Evolutionary conservation across 2,113 vertebrate genomes (phyloP).

Genomic region (Hippocampus comes): DNA sequence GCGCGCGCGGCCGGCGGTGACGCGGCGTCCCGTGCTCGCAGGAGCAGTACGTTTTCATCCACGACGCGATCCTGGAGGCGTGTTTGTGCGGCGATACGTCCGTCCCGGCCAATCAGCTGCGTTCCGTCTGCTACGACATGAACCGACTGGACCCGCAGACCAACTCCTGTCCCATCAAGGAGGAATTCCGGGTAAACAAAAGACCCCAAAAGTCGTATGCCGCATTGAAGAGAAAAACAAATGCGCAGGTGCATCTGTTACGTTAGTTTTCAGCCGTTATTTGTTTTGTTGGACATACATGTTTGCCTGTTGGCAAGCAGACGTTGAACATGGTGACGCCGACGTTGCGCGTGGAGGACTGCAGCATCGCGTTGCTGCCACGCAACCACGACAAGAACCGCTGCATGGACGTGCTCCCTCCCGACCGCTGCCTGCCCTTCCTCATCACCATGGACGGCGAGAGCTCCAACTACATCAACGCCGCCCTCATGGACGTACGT

Average conservation of each 20-base stretch:
- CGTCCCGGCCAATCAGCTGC: constrained; percentile 88
- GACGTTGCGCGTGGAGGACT: constrained; percentile 89
- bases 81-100: constrained; percentile 95
- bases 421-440: constrained; percentile 93
- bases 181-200: constrained; percentile 87
- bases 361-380: constrained; percentile 90
- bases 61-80: constrained; percentile 96
- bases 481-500: constrained; percentile 94
- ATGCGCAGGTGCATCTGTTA: too few species aligned
- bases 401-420: constrained; percentile 92
- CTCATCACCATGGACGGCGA: constrained; percentile 96
- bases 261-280: too few species aligned
- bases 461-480: constrained; percentile 97
- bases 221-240: too few species aligned
- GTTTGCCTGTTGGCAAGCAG: constrained; percentile 52
- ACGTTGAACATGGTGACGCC: constrained; percentile 97
- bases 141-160: constrained; percentile 96
- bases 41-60: constrained; percentile 98
- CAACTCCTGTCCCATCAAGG: constrained; percentile 97
- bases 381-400: constrained; percentile 96
- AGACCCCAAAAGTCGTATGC: too few species aligned
- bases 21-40: constrained; percentile 41
- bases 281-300: neutral
- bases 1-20: neutral
- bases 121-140: constrained; percentile 96